Percentiles rank a stretch among this genome's conserved stretches.
phyloP scores from a whole-genome alignment of 1,140 invertebrate species.

The Melanaphis sacchari region DNA sequence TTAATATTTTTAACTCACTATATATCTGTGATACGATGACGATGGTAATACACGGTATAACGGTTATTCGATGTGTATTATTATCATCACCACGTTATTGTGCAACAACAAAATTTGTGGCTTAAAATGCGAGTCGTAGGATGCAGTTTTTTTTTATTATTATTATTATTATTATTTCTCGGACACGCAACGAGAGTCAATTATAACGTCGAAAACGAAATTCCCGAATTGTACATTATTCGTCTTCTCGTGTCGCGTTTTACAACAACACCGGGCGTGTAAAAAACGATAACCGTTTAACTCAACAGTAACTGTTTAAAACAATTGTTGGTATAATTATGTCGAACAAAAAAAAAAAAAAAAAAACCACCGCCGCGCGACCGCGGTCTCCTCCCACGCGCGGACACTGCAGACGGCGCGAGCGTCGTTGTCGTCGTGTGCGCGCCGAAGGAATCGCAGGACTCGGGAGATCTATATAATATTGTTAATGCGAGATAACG shows the following conservation, averaged over 20 bases:
- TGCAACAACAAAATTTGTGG: constrained; percentile 35
- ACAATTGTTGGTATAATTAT: neutral
- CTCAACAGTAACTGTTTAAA: neutral
- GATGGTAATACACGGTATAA: neutral
- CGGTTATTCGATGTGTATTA: neutral
- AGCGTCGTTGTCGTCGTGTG: neutral
- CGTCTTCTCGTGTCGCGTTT: neutral
- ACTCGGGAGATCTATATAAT: neutral
- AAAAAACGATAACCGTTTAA: neutral
- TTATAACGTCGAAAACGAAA: constrained; percentile 45
- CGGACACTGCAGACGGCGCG: no score
- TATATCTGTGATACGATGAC: constrained; percentile 39
- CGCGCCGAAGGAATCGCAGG: neutral
- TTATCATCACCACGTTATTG: constrained; percentile 29
- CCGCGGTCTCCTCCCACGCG: no score
- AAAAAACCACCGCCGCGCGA: no score
- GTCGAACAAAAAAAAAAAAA: neutral
- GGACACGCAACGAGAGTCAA: constrained; percentile 48
- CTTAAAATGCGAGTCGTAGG: neutral
- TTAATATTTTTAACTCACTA: constrained; percentile 3
- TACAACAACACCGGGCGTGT: neutral
- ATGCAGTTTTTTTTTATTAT: neutral
- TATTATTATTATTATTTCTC: no score
- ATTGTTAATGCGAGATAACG: neutral
- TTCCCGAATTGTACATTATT: constrained; percentile 37